Conservation (phyloP, 2,888 invertebrate species). For the Ferrisia virgata region DNA sequence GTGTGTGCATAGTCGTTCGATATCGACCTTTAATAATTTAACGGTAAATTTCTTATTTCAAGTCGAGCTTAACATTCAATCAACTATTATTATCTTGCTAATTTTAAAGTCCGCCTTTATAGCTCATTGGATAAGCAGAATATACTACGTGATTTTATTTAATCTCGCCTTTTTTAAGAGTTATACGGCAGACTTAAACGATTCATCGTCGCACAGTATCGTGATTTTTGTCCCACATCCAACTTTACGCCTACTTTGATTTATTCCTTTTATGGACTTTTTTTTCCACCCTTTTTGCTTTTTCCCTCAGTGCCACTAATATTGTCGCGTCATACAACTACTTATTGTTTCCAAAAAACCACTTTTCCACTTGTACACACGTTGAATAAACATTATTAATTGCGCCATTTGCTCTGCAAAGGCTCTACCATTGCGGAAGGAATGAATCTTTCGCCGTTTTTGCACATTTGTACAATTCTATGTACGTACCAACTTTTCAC, state of each 20-base stretch:
- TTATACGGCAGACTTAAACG: neutral
- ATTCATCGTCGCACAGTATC: neutral
- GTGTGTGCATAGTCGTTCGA: too few species aligned
- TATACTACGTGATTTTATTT: neutral
- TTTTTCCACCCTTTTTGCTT: neutral
- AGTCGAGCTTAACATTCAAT: neutral
- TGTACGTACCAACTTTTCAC: too few species aligned
- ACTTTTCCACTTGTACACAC: neutral
- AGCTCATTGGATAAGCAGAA: neutral
- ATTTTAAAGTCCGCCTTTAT: neutral
- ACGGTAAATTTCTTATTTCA: neutral
- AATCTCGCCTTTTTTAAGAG: neutral
- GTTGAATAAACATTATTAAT: neutral
- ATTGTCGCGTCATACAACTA: neutral
- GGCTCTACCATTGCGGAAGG: neutral
- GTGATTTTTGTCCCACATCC: neutral
- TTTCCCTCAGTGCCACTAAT: neutral
- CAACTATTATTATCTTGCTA: neutral
- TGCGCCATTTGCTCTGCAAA: neutral
- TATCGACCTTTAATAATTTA: neutral
- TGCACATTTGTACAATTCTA: too few species aligned
- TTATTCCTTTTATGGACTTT: neutral
- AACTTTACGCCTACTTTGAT: neutral
- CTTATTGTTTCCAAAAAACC: slow-evolving; percentile 1
- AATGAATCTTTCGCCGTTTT: neutral